Conservation (phyloP, 2,797 vertebrate species). For the Erethizon dorsatum region DNA sequence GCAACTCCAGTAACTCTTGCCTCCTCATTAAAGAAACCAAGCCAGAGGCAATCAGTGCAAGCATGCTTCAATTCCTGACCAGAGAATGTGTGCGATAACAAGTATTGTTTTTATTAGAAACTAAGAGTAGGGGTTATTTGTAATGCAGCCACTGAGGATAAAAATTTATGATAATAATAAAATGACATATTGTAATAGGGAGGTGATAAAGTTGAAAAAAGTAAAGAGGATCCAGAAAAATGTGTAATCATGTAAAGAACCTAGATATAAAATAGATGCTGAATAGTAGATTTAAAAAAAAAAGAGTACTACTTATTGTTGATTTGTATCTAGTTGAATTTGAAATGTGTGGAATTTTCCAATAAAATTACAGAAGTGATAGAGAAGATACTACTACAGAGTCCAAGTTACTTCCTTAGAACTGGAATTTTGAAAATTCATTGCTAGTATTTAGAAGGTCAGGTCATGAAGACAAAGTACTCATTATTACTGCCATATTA, state of each 20-base stretch:
- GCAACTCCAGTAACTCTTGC: background rate
- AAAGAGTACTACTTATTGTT: background rate
- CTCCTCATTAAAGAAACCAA: background rate
- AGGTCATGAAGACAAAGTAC: slow-evolving; percentile 10
- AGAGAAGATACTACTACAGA: background rate
- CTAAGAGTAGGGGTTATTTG: background rate
- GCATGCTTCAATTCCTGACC: background rate
- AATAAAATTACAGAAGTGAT: background rate
- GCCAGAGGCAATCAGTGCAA: background rate
- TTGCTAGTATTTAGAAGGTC: background rate
- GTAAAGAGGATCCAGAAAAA: background rate
- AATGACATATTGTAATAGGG: background rate
- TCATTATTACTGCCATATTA: slow-evolving; percentile 59
- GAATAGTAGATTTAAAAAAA: background rate
- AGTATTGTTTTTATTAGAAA: background rate
- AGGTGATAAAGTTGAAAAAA: background rate
- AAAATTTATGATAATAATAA: background rate
- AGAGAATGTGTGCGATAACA: background rate
- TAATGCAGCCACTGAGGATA: background rate
- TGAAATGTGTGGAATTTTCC: background rate
- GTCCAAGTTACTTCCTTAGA: background rate
- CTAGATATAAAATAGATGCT: background rate
- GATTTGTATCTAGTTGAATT: background rate
- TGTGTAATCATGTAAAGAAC: background rate
- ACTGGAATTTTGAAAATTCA: background rate